Base-by-base conservation (phyloP, 2,797 vertebrate species). In the Euthynnus affinis region DNA sequence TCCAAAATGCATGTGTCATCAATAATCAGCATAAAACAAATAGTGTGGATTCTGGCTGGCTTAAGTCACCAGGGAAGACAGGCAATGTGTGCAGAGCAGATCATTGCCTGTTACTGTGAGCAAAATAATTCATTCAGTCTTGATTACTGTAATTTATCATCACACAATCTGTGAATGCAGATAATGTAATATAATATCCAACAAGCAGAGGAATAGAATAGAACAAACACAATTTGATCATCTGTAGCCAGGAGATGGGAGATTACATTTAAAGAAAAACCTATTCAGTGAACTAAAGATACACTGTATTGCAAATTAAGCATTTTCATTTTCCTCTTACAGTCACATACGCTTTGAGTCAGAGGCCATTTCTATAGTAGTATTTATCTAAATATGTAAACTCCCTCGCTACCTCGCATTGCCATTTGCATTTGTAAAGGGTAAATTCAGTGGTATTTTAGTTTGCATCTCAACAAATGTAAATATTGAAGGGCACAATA, bases 231-330 rank as follows among this genome's bases (percentile, higher is more conserved):
- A n/a, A 64, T 62, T 37, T 2, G 23, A n/a, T 52, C 5, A 53
- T 58, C 25, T 34, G 44, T 20, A 22, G 22, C 48, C 49, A 59
- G 27, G 12, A 46, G 52, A 32, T n/a, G 3, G 15, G 3, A 57
- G 65, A 37, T 9, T 78, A 27, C 23, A 37, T 58, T 75, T 29
- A 42, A 32, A 27, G n/a, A 56, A 29, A 61, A 34, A 58, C 6
- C 23, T 2, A 55, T 25, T 9, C 3, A 14, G 18, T 29, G 5
- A 20, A 68, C 44, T 23, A 51, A 53, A 37, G 8, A 0, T 0
- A 0, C 3, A 9, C n/a, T 58, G 52, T 13, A 60, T 23, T 63
- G 48, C 10, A 70, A 70, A 76, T 37, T 0, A 34, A 37, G 13
- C 6, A 48, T 42, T 17, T 37, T 52, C 1, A 44, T 40, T 3